Percentiles rank a stretch among this genome's conserved stretches.
Conservation (phyloP, 2,888 invertebrate genomes). For the Drosophila prolongata region DNA sequence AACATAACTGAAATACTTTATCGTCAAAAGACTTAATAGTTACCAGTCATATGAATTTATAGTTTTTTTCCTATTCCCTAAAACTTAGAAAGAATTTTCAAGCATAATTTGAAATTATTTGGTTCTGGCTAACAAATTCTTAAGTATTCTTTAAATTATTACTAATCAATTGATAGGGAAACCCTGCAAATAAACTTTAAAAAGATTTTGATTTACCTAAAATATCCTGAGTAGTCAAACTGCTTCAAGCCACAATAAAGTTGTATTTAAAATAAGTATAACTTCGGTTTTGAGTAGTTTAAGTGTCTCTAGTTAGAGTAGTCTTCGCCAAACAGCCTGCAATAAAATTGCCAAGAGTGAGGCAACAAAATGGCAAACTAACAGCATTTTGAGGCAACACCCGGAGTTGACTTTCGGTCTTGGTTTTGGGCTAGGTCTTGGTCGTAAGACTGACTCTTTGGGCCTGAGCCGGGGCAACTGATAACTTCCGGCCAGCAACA, state of each 20-base stretch:
- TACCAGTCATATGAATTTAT: too few relatives aligned
- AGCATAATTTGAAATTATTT: too few relatives aligned
- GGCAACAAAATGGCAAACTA: slow-evolving; percentile 49
- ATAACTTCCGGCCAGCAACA: slow-evolving; percentile 69
- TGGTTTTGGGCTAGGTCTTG: slow-evolving; percentile 16
- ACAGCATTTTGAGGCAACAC: slow-evolving; percentile 60
- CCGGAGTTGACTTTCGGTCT: slow-evolving; percentile 46
- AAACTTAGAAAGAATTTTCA: too few relatives aligned
- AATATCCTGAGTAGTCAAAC: not conserved
- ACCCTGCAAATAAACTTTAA: too few relatives aligned
- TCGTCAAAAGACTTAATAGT: too few relatives aligned
- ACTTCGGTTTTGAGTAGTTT: not conserved
- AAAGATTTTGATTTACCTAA: not conserved
- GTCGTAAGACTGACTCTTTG: slow-evolving; percentile 2
- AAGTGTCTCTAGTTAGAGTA: not conserved
- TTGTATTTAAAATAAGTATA: not conserved
- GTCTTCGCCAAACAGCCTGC: slow-evolving; percentile 1
- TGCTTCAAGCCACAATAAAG: too few relatives aligned
- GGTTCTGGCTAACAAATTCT: too few relatives aligned
- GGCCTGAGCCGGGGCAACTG: slow-evolving; percentile 61
- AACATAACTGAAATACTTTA: too few relatives aligned
- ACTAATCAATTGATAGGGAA: too few relatives aligned
- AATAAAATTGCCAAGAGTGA: slow-evolving; percentile 40
- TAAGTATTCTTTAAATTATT: too few relatives aligned
- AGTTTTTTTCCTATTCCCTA: too few relatives aligned